Conservation (phyloP, 2,797 vertebrate species). For the Eulemur coronatus region DNA sequence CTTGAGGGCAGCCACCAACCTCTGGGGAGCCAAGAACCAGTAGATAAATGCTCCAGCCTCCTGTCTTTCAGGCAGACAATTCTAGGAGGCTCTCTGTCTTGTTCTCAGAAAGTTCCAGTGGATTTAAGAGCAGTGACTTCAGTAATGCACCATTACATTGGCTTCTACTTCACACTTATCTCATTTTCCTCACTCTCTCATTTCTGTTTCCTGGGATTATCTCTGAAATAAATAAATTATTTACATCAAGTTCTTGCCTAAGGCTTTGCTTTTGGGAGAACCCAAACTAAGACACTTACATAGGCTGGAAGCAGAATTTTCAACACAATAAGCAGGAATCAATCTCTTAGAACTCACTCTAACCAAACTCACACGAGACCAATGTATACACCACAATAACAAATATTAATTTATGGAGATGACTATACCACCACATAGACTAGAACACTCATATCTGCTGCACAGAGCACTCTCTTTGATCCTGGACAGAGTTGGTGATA, state of each 20-base stretch:
- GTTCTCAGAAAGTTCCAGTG: not conserved
- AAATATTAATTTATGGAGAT: not conserved
- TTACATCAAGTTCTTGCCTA: not conserved
- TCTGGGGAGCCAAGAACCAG: not conserved
- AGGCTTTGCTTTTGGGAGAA: constrained; percentile 7
- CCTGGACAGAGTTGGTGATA: not conserved
- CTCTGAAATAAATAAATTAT: not conserved
- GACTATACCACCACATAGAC: not conserved
- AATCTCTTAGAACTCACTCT: not conserved
- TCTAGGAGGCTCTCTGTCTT: not conserved
- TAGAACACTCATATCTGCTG: not conserved
- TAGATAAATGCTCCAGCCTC: not conserved
- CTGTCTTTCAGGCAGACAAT: not conserved
- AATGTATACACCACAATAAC: not conserved
- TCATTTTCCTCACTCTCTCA: not conserved
- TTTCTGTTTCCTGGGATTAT: constrained; percentile 27
- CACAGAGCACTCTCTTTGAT: not conserved
- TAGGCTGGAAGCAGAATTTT: not conserved
- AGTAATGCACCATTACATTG: not conserved
- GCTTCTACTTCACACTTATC: not conserved
- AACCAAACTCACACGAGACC: not conserved
- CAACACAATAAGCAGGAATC: not conserved
- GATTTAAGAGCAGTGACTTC: not conserved
- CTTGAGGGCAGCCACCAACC: not conserved
- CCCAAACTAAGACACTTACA: not conserved